Percentiles rank a stretch among this genome's conserved stretches.
Conservation (phyloP, 2,113 vertebrate species). For the Heterochromis multidens region DNA sequence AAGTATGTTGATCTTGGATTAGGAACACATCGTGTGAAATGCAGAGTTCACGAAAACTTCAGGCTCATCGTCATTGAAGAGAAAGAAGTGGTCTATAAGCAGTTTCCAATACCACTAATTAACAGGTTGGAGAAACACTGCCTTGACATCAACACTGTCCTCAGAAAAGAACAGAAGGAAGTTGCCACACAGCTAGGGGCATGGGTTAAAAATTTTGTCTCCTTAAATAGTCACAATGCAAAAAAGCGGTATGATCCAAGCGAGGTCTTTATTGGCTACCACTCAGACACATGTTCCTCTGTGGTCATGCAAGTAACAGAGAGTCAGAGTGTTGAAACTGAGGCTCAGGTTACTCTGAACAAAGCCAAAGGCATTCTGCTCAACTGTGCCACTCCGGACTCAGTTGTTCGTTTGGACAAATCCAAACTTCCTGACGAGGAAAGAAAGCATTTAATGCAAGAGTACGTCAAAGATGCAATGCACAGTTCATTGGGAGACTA, state of each 20-base stretch:
- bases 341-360: conserved; percentile 40
- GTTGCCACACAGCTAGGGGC: conserved; percentile 63
- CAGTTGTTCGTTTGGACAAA: conserved; percentile 76
- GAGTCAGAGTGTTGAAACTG: background rate
- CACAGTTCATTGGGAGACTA: conserved; percentile 81
- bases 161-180: conserved; percentile 70
- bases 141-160: conserved; percentile 82
- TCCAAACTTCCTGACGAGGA: conserved; percentile 24
- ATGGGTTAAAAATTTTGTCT: conserved; percentile 76
- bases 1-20: conserved; percentile 90
- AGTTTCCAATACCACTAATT: conserved; percentile 87
- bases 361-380: conserved; percentile 76
- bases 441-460: conserved; percentile 22
- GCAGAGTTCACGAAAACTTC: conserved; percentile 84
- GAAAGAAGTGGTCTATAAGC: conserved; percentile 83
- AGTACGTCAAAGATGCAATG: conserved; percentile 77
- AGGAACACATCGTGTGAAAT: conserved; percentile 90
- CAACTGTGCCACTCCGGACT: conserved; percentile 84
- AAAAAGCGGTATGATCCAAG: conserved; percentile 66
- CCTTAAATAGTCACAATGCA: background rate
- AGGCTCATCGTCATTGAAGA: conserved; percentile 88
- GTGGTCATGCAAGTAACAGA: conserved; percentile 79
- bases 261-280: conserved; percentile 86
- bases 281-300: conserved; percentile 82
- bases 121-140: conserved; percentile 92